These are phyloP conservation scores for Merops nubicus DNA, from an alignment of 2,113 vertebrate species.

Conservation along the genomic window DNA sequence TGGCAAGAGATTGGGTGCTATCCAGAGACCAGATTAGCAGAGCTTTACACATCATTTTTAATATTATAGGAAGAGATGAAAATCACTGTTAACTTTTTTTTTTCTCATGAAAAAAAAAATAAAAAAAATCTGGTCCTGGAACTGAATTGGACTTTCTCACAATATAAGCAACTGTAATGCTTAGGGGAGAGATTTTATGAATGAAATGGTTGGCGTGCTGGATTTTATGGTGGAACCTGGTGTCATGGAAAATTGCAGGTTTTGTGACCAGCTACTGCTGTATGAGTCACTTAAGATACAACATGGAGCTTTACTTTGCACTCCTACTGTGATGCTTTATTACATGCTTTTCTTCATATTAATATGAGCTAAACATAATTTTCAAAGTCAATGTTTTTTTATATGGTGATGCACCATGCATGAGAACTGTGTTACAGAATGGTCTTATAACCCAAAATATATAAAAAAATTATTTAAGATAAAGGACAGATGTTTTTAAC, in stretches of 20 bases:
- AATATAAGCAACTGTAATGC: not conserved
- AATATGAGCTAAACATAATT: not conserved
- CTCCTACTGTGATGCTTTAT: not conserved
- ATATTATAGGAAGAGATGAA: conserved; percentile 68
- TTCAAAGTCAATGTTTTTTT: not conserved
- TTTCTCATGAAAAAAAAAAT: not conserved
- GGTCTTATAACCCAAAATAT: not conserved
- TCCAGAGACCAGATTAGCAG: conserved; percentile 81
- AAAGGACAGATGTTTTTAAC: conserved; percentile 56
- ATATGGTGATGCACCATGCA: not conserved
- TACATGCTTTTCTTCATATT: not conserved
- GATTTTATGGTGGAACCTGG: not conserved
- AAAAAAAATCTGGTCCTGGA: conserved; percentile 42
- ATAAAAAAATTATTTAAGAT: conserved; percentile 20
- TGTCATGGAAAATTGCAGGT: not conserved
- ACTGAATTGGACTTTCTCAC: conserved; percentile 39
- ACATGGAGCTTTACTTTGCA: not conserved
- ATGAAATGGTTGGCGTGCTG: conserved; percentile 23
- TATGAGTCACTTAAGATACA: not conserved
- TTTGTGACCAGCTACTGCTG: not conserved
- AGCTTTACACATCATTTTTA: conserved; percentile 75
- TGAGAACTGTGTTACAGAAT: not conserved
- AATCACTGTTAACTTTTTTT: conserved; percentile 42
- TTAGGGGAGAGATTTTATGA: conserved; percentile 36
- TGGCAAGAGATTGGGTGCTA: conserved; percentile 75